Conservation (phyloP, 2,113 vertebrate species). For the Hystrix brachyura region DNA sequence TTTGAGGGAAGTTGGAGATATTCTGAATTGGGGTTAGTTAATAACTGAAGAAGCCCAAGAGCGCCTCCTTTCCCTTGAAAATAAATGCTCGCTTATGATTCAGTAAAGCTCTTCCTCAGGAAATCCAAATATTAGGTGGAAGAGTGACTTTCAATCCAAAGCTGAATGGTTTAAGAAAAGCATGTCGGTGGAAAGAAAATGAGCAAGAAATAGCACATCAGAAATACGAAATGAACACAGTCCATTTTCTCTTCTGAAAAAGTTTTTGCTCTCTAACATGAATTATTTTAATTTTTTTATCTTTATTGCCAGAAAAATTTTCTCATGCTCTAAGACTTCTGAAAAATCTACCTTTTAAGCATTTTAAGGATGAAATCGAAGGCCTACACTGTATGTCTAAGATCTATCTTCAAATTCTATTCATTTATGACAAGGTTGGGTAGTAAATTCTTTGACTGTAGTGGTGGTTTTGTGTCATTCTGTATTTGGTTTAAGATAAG, state of each 20-base stretch:
- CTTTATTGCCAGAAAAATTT: background rate
- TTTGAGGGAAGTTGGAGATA: background rate
- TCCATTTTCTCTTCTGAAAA: background rate
- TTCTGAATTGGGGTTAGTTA: background rate
- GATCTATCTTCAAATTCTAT: background rate
- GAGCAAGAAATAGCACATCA: background rate
- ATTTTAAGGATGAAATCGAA: slow-evolving; percentile 6
- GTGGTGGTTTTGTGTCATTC: background rate
- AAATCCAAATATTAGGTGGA: background rate
- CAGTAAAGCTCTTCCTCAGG: background rate
- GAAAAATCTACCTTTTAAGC: background rate
- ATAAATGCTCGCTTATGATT: slow-evolving; percentile 1
- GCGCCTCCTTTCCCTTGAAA: background rate
- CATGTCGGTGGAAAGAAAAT: background rate
- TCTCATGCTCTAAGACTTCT: background rate
- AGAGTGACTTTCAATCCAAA: background rate
- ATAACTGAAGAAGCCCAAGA: background rate
- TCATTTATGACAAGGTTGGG: background rate
- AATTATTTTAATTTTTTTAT: background rate
- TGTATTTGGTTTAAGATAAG: slow-evolving; percentile 12
- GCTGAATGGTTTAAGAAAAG: background rate
- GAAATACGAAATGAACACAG: slow-evolving; percentile 2
- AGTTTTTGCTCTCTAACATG: background rate
- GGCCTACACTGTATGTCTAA: background rate
- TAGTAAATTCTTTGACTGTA: background rate